These are phyloP conservation scores for Nasonia longicornis DNA, from an alignment of 1,140 invertebrate genomes.

Conservation along the genomic window DNA sequence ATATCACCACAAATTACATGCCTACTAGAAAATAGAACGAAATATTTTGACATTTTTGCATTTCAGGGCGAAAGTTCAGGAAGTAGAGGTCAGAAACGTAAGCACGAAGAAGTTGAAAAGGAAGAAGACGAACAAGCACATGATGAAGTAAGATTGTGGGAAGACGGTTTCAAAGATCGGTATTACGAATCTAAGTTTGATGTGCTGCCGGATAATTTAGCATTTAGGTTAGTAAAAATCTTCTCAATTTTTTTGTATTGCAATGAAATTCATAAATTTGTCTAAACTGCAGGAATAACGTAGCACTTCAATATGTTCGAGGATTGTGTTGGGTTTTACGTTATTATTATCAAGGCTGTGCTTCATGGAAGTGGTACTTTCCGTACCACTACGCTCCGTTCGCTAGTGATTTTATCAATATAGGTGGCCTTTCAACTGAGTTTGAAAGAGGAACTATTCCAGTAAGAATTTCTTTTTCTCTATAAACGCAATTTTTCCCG, in stretches of 20 bases:
- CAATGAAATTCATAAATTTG: not conserved
- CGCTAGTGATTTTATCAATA: constrained; percentile 97
- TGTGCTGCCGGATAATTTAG: constrained; percentile 82
- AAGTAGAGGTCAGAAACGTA: constrained; percentile 67
- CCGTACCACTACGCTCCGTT: constrained; percentile 99
- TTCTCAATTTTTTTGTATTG: constrained; percentile 29
- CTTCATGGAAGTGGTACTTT: constrained; percentile 99
- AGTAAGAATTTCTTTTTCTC: constrained; percentile 68
- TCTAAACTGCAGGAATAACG: constrained; percentile 76
- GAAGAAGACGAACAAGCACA: constrained; percentile 83
- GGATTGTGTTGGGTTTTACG: constrained; percentile 98
- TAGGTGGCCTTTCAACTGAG: constrained; percentile 84
- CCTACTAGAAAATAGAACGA: not conserved
- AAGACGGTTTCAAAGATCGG: constrained; percentile 97
- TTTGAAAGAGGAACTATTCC: constrained; percentile 92
- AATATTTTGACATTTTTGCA: not conserved
- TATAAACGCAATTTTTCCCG: not conserved
- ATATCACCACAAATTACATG: not conserved
- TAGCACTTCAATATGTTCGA: constrained; percentile 93
- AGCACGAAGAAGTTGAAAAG: constrained; percentile 62
- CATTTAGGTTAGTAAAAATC: constrained; percentile 77
- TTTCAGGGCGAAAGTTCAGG: constrained; percentile 48
- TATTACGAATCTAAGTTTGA: constrained; percentile 99
- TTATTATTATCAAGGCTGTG: constrained; percentile 99
- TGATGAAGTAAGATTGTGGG: constrained; percentile 96